phyloP scores from a whole-genome alignment of 1,140 invertebrate genomes.

The Drosophila ironensis region DNA sequence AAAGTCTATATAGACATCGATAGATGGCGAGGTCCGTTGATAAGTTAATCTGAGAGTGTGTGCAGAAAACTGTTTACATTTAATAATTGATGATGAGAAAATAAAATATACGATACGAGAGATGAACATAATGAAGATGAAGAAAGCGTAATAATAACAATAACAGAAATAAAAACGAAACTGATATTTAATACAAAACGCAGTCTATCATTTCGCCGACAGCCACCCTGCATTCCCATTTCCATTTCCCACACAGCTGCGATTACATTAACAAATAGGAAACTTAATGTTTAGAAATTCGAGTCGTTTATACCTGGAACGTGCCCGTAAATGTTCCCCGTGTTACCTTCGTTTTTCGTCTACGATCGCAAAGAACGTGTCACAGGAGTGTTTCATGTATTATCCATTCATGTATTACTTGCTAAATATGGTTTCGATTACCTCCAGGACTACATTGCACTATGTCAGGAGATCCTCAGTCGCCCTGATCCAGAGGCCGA shows the following conservation, averaged over 20 bases:
- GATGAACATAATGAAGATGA: conserved; percentile 36
- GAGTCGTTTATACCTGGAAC: too few relatives aligned
- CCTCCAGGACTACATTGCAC: conserved; percentile 77
- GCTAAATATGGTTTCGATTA: conserved; percentile 13
- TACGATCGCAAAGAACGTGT: neutral
- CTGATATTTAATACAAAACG: conserved; percentile 74
- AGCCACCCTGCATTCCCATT: neutral
- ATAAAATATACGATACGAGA: conserved; percentile 21
- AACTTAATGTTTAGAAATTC: too few relatives aligned
- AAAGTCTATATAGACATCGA: conserved; percentile 59
- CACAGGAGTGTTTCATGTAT: conserved; percentile 11
- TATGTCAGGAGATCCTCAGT: conserved; percentile 80
- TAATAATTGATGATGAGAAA: conserved; percentile 52
- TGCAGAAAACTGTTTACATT: conserved; percentile 70
- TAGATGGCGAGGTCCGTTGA: conserved; percentile 59
- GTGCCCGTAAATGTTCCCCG: too few relatives aligned
- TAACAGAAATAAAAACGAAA: conserved; percentile 69
- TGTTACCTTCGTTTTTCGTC: neutral
- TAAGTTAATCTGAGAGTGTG: conserved; percentile 47
- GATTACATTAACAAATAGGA: too few relatives aligned
- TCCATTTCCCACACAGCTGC: too few relatives aligned
- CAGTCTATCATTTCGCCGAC: conserved; percentile 58
- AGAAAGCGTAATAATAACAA: conserved; percentile 68
- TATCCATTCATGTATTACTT: conserved; percentile 11
- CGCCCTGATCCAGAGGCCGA: conserved; percentile 79